A percentile compares a stretch with the other conserved stretches of the same genome.
Conservation (phyloP, 2,797 vertebrate species). For the Molossus molossus region DNA sequence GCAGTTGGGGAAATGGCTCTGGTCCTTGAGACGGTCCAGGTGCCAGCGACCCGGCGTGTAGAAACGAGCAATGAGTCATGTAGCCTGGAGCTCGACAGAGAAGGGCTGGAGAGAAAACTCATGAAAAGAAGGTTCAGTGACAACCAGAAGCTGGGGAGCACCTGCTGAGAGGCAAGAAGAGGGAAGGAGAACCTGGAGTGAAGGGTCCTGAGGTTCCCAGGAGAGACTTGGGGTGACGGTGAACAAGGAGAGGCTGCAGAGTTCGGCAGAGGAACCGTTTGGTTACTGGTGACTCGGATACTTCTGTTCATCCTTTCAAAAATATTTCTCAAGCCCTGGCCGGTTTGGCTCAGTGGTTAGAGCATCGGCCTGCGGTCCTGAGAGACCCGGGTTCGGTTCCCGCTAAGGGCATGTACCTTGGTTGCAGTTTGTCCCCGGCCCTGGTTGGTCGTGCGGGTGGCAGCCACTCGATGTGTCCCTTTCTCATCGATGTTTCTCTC, state of each 20-base stretch:
- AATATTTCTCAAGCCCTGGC: neutral
- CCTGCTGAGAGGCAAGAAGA: neutral
- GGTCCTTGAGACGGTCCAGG: neutral
- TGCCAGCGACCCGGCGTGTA: neutral
- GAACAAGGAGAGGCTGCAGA: neutral
- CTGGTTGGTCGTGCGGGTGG: too few relatives aligned
- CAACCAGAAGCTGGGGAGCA: neutral
- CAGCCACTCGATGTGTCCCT: too few relatives aligned
- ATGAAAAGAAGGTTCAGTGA: neutral
- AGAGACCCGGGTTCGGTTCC: too few relatives aligned
- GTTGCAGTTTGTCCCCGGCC: too few relatives aligned
- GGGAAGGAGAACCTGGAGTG: neutral
- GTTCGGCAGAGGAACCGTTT: neutral
- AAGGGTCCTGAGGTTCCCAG: neutral
- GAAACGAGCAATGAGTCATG: neutral
- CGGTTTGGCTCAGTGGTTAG: too few relatives aligned
- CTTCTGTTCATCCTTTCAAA: neutral
- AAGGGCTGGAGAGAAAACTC: neutral
- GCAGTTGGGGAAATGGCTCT: neutral
- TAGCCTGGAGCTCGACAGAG: neutral
- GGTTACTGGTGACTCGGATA: neutral
- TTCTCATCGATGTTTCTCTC: too few relatives aligned
- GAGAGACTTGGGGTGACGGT: neutral
- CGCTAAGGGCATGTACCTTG: too few relatives aligned
- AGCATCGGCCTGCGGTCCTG: too few relatives aligned